A percentile compares a stretch with the other conserved stretches of the same genome.
These are phyloP conservation scores for Linnaemya vulpina DNA, from an alignment of 2,888 invertebrate species.

Conservation along the genomic window DNA sequence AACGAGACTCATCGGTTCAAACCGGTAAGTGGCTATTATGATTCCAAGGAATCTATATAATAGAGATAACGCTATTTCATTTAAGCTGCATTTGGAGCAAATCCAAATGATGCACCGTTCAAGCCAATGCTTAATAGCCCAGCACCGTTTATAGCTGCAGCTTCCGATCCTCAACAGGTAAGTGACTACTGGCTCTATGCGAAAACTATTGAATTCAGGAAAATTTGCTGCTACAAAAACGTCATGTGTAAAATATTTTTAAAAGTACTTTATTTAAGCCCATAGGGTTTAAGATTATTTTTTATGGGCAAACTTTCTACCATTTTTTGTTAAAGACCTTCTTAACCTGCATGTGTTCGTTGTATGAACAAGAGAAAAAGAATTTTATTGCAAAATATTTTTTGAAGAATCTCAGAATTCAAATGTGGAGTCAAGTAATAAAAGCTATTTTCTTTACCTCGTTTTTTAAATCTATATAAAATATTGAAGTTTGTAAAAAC, in stretches of 20 bases:
- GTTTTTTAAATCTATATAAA: background rate
- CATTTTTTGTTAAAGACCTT: no score
- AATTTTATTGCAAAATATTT: no score
- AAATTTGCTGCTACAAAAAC: background rate
- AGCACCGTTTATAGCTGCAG: conserved; percentile 74
- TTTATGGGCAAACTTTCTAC: no score
- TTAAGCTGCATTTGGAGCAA: conserved; percentile 64
- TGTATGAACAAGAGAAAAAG: no score
- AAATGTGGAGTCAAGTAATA: background rate
- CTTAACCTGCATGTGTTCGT: no score
- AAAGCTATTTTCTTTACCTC: background rate
- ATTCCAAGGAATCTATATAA: background rate
- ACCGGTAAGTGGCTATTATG: conserved; percentile 56
- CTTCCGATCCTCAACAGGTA: conserved; percentile 69
- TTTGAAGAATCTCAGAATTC: no score
- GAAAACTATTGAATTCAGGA: background rate
- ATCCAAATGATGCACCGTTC: conserved; percentile 76
- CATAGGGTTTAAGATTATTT: no score
- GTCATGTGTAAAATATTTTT: background rate
- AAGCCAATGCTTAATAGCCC: conserved; percentile 74
- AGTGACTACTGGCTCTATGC: background rate
- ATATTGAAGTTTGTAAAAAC: background rate
- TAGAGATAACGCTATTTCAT: background rate
- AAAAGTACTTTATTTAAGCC: no score
- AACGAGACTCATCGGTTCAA: conserved; percentile 72